Evolutionary conservation across 2,797 vertebrate species (phyloP).

Genomic region (Margarornis squamiger): DNA sequence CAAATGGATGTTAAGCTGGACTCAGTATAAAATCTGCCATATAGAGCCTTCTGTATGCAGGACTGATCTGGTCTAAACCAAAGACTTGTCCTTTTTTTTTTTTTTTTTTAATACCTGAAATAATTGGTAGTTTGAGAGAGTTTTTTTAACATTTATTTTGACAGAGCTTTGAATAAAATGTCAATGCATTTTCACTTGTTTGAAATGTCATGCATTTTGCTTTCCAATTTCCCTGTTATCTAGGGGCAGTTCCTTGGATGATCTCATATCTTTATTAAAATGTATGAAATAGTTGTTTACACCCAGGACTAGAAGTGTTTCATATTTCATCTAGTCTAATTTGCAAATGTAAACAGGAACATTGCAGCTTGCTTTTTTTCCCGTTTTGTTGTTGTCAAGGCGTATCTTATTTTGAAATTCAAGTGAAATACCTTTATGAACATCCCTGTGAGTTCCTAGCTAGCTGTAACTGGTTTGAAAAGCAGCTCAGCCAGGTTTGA

Average conservation of each 20-base stretch:
- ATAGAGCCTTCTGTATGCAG: background rate
- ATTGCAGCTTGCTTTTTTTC: background rate
- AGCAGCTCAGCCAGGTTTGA: background rate
- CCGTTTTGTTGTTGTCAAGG: background rate
- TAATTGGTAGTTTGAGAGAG: background rate
- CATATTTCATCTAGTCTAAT: background rate
- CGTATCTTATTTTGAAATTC: background rate
- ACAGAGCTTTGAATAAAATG: conserved; percentile 9
- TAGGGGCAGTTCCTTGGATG: conserved; percentile 1
- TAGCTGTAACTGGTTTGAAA: background rate
- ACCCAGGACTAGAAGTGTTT: background rate
- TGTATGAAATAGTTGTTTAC: conserved; percentile 20
- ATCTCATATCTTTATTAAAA: conserved; percentile 28
- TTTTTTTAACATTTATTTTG: background rate
- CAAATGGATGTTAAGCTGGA: background rate
- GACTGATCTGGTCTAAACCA: background rate
- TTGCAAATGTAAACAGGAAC: background rate
- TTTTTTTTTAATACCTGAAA: background rate
- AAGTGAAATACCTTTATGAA: background rate
- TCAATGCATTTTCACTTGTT: conserved; percentile 25
- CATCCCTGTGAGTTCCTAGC: background rate
- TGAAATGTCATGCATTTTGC: conserved; percentile 3
- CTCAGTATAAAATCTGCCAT: background rate
- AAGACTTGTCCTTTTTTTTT: background rate
- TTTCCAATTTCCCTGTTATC: background rate